These are phyloP conservation scores for Pelecanoides urinatrix DNA, from an alignment of 2,113 vertebrate species.

Conservation along the genomic window DNA sequence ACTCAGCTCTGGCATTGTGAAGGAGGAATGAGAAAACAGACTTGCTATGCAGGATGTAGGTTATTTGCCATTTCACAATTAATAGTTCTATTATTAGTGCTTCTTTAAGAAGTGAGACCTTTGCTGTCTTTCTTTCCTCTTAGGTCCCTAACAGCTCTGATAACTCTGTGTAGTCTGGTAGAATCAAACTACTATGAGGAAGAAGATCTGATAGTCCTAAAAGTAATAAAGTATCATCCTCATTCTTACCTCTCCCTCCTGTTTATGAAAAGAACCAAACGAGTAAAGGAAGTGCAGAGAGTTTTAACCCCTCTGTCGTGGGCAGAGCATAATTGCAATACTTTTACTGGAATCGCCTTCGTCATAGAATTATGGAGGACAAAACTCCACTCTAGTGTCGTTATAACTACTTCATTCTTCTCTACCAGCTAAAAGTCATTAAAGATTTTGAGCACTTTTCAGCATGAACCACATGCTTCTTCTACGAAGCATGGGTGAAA, in stretches of 20 bases:
- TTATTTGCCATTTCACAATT: background rate
- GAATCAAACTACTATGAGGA: background rate
- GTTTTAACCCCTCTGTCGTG: background rate
- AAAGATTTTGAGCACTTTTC: background rate
- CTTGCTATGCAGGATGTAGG: background rate
- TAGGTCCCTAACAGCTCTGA: background rate
- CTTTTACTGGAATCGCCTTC: background rate
- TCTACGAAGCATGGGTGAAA: background rate
- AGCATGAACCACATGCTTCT: background rate
- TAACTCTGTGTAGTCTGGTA: background rate
- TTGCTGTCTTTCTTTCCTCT: background rate
- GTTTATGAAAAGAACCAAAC: background rate
- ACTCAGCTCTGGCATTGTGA: background rate
- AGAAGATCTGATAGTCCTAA: background rate
- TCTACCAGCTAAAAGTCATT: background rate
- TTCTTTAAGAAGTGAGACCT: background rate
- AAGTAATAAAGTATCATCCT: background rate
- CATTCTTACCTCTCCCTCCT: background rate
- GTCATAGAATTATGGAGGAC: background rate
- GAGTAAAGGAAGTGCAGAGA: background rate
- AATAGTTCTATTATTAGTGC: background rate
- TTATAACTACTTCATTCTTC: background rate
- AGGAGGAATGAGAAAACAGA: background rate
- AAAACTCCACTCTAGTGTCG: background rate
- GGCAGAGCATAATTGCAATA: background rate